Base-by-base conservation (phyloP, 2,113 vertebrate genomes). In the Phasianus colchicus region DNA sequence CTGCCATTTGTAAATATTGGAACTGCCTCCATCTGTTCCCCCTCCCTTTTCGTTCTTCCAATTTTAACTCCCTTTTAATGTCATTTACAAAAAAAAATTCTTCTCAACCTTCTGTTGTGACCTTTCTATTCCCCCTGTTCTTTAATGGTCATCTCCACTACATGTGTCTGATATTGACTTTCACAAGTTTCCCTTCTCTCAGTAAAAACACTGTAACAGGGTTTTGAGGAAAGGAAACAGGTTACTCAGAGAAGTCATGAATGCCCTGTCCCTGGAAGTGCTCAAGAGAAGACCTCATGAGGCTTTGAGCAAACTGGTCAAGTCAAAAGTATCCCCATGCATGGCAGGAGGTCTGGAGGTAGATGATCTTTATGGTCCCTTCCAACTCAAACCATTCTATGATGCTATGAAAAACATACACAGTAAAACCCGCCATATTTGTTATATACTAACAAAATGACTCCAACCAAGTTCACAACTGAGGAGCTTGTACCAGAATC, bases 1-100 rank as follows among this genome's bases (percentile, higher is more conserved):
- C 40, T 76, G 22, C 20, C 32, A 48, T 83, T 83, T 81, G 54
- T 72, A 75, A 95, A 88, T 83, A 96, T 13, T 54, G 32, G 81
- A 45, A 76, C 48, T 76, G 36, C 22, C 10, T 79, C 66, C 57
- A 83, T 58, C 57, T 64, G 58, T 47, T 91, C 5, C 52, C 52
- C 14, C 21, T 54, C 52, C 52, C 27, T 54, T 50, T 50, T 50
- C 11, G 24, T 50, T 50, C 25, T 14, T 14, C 6, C 64, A 6
- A 48, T 19, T 70, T 92, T 70, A 83, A 73, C 83, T 48, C 10
- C 13, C 72, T 43, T 79, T 57, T 42, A 69, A 71, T 81, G 75
- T 13, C 3, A 11, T 40, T 48, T 65, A 78, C 6, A 38, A 38
- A 38, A 38, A 11, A 38, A 38, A 10, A 38, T 6, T 45, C 3